These are phyloP conservation scores for Myiothlypis coronata DNA, from an alignment of 2,797 vertebrate genomes.

Conservation along the genomic window DNA sequence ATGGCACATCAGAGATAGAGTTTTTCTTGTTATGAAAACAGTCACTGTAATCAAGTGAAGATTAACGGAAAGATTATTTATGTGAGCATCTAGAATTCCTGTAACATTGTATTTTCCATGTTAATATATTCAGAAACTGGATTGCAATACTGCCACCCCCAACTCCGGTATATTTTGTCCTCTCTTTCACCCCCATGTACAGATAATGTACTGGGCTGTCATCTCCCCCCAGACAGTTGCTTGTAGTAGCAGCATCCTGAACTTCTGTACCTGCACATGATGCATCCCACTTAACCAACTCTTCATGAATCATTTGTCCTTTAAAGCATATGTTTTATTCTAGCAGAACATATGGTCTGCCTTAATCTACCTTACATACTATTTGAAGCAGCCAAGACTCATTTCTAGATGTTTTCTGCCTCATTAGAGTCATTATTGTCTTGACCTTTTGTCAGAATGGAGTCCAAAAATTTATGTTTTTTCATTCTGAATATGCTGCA, in stretches of 20 bases:
- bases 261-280: neutral
- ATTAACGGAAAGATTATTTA: slow-evolving; percentile 8
- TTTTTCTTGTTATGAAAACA: neutral
- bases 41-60: neutral
- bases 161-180: neutral
- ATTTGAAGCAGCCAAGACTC: neutral
- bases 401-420: neutral
- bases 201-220: neutral
- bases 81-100: neutral
- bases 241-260: neutral
- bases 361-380: neutral
- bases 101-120: neutral
- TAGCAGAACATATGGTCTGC: neutral
- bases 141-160: neutral
- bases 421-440: neutral
- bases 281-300: neutral
- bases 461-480: neutral
- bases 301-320: slow-evolving; percentile 10
- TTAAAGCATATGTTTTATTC: neutral
- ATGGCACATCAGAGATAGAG: neutral
- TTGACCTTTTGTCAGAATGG: neutral
- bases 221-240: neutral
- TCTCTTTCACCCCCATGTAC: neutral
- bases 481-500: neutral
- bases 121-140: neutral